These are phyloP conservation scores for Collichthys lucidus DNA, from an alignment of 2,113 vertebrate genomes.

Conservation along the genomic window DNA sequence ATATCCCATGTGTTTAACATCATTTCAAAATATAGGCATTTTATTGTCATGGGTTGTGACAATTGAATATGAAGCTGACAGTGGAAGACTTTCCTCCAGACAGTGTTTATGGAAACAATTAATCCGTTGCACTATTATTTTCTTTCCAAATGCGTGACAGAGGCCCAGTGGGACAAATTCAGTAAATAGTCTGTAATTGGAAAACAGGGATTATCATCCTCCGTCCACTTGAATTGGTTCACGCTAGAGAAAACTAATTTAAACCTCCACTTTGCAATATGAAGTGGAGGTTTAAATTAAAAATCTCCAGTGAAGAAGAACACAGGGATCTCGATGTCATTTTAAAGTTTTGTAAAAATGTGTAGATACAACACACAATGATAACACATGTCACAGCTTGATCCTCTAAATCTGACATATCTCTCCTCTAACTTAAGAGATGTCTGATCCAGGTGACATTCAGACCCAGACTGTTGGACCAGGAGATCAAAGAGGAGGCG, in stretches of 20 bases:
- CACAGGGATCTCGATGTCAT: not conserved
- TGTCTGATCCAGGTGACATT: conserved; percentile 87
- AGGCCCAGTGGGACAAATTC: conserved; percentile 22
- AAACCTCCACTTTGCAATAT: not conserved
- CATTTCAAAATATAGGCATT: not conserved
- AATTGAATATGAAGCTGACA: not conserved
- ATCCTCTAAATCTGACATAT: not conserved
- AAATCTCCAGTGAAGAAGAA: not conserved
- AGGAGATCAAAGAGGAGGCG: conserved; percentile 84
- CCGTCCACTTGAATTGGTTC: conserved; percentile 13
- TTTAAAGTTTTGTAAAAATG: not conserved
- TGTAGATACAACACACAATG: not conserved
- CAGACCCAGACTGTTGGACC: conserved; percentile 82
- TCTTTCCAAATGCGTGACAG: not conserved
- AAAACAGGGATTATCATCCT: conserved; percentile 19
- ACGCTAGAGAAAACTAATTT: conserved; percentile 16
- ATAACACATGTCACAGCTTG: not conserved
- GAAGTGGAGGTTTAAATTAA: conserved; percentile 8
- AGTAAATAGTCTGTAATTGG: conserved; percentile 5
- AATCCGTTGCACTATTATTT: conserved; percentile 1
- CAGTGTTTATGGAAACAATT: not conserved
- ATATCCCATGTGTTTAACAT: not conserved
- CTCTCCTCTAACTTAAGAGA: conserved; percentile 81
- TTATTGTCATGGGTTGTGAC: not conserved
- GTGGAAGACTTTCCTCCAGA: conserved; percentile 6